These are phyloP conservation scores for Centruroides vittatus DNA, from an alignment of 1,140 invertebrate species.

Conservation along the genomic window DNA sequence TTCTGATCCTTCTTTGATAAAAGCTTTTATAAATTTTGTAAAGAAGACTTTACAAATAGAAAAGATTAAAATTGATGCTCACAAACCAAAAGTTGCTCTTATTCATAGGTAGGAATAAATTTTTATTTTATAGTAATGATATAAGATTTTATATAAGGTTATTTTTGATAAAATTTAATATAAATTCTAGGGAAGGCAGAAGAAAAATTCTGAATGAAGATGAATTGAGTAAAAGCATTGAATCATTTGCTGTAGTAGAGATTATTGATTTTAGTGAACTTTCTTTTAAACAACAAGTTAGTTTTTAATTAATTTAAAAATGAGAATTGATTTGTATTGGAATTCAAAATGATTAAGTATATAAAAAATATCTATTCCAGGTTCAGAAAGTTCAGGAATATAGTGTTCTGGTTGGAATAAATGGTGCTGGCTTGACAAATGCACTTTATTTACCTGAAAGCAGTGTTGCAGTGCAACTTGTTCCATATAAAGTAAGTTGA, in stretches of 20 bases:
- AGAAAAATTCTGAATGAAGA: constrained; percentile 20
- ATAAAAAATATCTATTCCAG: constrained; percentile 2
- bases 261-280: constrained; percentile 16
- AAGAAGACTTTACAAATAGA: constrained; percentile 8
- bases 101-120: constrained; percentile 11
- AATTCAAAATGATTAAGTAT: no score
- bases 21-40: constrained; percentile 7
- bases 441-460: constrained; percentile 16
- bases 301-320: neutral
- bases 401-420: constrained; percentile 19
- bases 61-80: neutral
- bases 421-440: constrained; percentile 21
- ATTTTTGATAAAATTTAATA: neutral
- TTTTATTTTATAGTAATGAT: neutral
- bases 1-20: constrained; percentile 3
- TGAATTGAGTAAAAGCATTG: constrained; percentile 12
- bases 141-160: no score
- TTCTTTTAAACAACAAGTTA: constrained; percentile 19
- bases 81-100: constrained; percentile 8
- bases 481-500: constrained; percentile 17
- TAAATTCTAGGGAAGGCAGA: constrained; percentile 11
- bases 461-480: constrained; percentile 18
- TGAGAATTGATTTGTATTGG: no score
- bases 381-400: constrained; percentile 19
- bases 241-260: constrained; percentile 10